phyloP scores from a whole-genome alignment of 2,888 invertebrate species.

The Pollenia amentaria region DNA sequence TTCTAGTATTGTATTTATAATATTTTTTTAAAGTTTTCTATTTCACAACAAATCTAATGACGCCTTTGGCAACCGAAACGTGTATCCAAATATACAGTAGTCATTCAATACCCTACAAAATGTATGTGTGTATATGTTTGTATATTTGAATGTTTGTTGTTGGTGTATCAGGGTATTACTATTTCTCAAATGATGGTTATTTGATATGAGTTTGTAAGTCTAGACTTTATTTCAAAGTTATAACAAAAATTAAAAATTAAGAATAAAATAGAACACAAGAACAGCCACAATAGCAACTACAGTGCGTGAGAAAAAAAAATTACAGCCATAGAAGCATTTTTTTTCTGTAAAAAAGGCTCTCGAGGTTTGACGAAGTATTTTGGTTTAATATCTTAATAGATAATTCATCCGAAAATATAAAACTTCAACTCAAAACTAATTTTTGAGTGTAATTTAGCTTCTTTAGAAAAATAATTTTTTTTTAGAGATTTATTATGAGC shows the following conservation, averaged over 20 bases:
- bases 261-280: conserved; percentile 54
- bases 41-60: conserved; percentile 66
- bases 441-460: too few relatives aligned
- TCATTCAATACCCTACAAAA: conserved; percentile 49
- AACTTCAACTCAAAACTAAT: too few relatives aligned
- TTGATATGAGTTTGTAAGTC: conserved; percentile 79
- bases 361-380: too few relatives aligned
- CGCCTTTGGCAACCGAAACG: conserved; percentile 68
- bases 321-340: background rate
- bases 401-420: too few relatives aligned
- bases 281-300: conserved; percentile 15
- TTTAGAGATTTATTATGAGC: too few relatives aligned
- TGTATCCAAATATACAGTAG: conserved; percentile 46
- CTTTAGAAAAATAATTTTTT: too few relatives aligned
- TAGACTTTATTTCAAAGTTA: conserved; percentile 80
- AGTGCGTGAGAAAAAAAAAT: conserved; percentile 52
- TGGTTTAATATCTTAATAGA: too few relatives aligned
- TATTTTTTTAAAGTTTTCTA: conserved; percentile 54
- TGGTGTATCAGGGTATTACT: conserved; percentile 51
- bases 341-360: too few relatives aligned
- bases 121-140: background rate
- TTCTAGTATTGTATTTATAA: background rate
- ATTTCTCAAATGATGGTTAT: conserved; percentile 75
- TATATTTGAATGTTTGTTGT: conserved; percentile 20
- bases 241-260: conserved; percentile 55